Evolutionary conservation across 2,113 vertebrate species (phyloP).

Genomic region (Nyctereutes procyonoides): DNA sequence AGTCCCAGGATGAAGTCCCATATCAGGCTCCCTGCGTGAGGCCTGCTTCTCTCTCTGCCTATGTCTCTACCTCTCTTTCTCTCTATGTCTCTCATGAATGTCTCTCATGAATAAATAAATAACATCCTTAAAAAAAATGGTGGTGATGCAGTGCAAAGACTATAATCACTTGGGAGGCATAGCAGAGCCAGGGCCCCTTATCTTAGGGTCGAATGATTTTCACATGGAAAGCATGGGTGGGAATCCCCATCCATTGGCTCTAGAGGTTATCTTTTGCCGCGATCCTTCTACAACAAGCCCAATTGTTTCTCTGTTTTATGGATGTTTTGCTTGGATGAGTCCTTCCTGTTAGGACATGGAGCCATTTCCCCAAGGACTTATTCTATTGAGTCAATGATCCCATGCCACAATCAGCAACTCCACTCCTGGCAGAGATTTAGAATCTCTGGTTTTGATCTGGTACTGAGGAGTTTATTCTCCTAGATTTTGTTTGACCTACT

Average conservation of each 20-base stretch:
- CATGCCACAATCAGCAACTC: not conserved
- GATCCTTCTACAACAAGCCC: not conserved
- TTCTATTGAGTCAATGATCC: not conserved
- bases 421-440: constrained; percentile 43
- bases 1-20: no score
- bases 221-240: not conserved
- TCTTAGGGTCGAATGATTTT: not conserved
- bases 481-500: constrained; percentile 60
- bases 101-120: no score
- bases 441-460: constrained; percentile 70
- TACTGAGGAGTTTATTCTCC: constrained; percentile 71
- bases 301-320: not conserved
- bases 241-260: not conserved
- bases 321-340: not conserved
- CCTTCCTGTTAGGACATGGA: not conserved
- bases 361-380: not conserved
- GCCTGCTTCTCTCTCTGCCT: no score
- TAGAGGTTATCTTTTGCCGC: not conserved
- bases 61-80: no score
- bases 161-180: not conserved
- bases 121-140: no score
- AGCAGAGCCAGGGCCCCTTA: not conserved
- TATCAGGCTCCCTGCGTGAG: no score
- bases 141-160: not conserved
- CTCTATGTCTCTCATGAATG: no score